phyloP scores from a whole-genome alignment of 2,797 vertebrate genomes.

The Sebastes paucispinis region DNA sequence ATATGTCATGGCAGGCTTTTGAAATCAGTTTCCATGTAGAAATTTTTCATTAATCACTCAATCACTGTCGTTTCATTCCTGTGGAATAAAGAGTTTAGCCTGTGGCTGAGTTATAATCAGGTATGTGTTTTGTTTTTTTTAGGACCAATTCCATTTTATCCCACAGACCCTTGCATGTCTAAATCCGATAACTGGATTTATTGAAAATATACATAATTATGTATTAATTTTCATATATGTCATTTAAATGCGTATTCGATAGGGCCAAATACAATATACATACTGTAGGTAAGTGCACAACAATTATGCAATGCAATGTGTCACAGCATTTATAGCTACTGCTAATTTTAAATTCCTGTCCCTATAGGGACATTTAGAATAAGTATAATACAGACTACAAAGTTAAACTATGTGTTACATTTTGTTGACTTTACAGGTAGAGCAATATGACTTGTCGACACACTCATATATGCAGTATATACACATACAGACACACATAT shows the following conservation, averaged over 20 bases:
- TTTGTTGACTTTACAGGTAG: neutral
- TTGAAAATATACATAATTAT: neutral
- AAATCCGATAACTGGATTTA: neutral
- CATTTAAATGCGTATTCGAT: neutral
- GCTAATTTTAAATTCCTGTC: neutral
- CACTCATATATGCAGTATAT: neutral
- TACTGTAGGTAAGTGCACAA: neutral
- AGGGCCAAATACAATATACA: neutral
- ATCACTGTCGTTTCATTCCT: conserved; percentile 57
- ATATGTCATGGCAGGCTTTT: conserved; percentile 66
- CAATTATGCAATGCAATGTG: neutral
- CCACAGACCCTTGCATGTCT: neutral
- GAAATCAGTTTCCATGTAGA: conserved; percentile 56
- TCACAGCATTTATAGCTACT: neutral
- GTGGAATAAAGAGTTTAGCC: conserved; percentile 25
- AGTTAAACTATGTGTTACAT: neutral
- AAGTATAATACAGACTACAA: neutral
- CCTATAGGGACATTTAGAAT: neutral
- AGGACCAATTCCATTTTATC: neutral
- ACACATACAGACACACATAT: neutral
- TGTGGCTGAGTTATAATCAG: conserved; percentile 44
- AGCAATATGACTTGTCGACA: neutral
- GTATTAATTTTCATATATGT: neutral
- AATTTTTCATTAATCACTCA: conserved; percentile 52
- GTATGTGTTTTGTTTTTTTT: conserved; percentile 1